A percentile compares a stretch with the other conserved stretches of the same genome.
These are phyloP conservation scores for Panagrolaimus sp. DNA, from an alignment of 1,140 invertebrate genomes.

Conservation along the genomic window DNA sequence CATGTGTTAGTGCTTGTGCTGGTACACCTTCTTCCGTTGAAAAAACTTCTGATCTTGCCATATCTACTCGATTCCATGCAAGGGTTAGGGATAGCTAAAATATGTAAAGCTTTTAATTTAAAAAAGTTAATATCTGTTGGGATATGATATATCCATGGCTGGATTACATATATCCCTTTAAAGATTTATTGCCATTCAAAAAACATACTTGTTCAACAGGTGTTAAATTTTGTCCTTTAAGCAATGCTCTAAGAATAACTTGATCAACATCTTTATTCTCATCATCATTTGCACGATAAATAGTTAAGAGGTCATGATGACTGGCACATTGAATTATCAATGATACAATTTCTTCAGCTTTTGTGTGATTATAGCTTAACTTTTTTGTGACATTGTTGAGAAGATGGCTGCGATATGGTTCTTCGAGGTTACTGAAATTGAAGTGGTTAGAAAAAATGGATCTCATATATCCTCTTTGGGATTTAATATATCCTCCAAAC, in stretches of 20 bases:
- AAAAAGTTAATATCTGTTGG: too few species aligned
- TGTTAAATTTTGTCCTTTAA: constrained; percentile 55
- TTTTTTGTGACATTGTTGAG: constrained; percentile 29
- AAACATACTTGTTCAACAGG: constrained; percentile 38
- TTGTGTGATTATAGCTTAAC: constrained; percentile 33
- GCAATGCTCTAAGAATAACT: constrained; percentile 51
- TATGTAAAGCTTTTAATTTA: too few species aligned
- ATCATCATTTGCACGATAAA: constrained; percentile 49
- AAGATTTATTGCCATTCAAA: too few species aligned
- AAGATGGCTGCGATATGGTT: constrained; percentile 42
- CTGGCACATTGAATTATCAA: constrained; percentile 41
- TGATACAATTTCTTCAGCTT: constrained; percentile 34
- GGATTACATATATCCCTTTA: too few species aligned
- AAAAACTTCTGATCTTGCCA: constrained; percentile 86
- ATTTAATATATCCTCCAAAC: too few species aligned
- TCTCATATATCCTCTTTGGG: too few species aligned
- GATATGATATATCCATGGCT: too few species aligned
- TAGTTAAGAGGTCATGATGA: constrained; percentile 42
- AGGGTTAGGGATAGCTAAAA: constrained; percentile 74
- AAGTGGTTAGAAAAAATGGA: too few species aligned
- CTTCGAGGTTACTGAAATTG: constrained; percentile 34
- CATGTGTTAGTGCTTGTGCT: constrained; percentile 74
- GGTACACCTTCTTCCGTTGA: constrained; percentile 77
- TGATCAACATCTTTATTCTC: constrained; percentile 51
- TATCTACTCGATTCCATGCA: constrained; percentile 92